phyloP scores from a whole-genome alignment of 2,888 invertebrate genomes.

The Rhynchonema sp. region DNA sequence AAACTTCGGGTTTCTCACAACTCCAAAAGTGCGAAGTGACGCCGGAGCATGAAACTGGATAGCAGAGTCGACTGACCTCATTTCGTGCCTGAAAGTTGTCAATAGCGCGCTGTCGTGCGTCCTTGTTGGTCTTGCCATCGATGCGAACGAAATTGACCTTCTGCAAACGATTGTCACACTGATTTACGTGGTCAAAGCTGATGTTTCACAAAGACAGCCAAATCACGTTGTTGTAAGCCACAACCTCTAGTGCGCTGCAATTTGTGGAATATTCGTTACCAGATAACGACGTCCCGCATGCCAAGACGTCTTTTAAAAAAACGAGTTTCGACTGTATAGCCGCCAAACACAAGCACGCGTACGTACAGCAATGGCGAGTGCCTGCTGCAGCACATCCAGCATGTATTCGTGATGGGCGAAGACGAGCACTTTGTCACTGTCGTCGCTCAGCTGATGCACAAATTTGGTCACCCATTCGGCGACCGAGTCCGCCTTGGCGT shows the following conservation, averaged over 20 bases:
- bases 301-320: too few species aligned
- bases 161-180: conserved; percentile 5
- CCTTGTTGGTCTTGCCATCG: conserved; percentile 58
- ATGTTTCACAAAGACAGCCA: neutral
- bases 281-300: too few species aligned
- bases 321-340: too few species aligned
- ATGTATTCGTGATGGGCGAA: conserved; percentile 78
- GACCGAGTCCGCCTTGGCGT: conserved; percentile 59
- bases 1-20: too few species aligned
- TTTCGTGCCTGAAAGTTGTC: conserved; percentile 52
- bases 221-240: too few species aligned
- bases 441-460: conserved; percentile 42
- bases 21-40: too few species aligned
- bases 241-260: too few species aligned
- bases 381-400: conserved; percentile 38
- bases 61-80: neutral
- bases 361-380: neutral
- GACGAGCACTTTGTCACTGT: conserved; percentile 57
- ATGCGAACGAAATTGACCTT: conserved; percentile 52
- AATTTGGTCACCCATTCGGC: too few species aligned
- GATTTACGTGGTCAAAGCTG: neutral
- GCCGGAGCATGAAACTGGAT: too few species aligned
- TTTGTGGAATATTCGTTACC: too few species aligned
- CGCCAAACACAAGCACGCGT: neutral
- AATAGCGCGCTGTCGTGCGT: conserved; percentile 47